Evolutionary conservation across 2,888 invertebrate species (phyloP), one percentile per base, ranked within the genome.

Genomic region (Lasioglossum lativentre): DNA sequence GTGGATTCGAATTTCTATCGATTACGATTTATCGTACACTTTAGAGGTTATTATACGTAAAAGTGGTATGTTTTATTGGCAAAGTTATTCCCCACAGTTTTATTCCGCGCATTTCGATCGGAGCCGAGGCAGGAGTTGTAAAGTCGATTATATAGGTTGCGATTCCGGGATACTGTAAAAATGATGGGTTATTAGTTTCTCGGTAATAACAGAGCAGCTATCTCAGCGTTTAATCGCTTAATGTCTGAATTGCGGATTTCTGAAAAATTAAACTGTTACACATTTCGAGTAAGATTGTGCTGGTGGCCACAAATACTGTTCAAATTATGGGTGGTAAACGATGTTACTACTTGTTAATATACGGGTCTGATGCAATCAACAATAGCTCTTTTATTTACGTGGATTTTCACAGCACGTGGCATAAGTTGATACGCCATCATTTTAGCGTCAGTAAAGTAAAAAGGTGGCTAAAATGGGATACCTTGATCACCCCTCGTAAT

Each of bases 1-100:
- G 45, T 63, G 68, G 52, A 78, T 34, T 40, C 45, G 66, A 77
- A 10, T 34, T 78, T 73, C 68, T 52, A 59, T 79, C 40, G 66
- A 82, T 73, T 74, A 40, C 66, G 73, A 86, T 81, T 86, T 72
- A 76, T 63, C 23, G 63, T 47, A 2, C 70, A 47, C 59, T 52
- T 66, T 30, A 52, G n/a, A 19, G 47, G 47, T 34, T 34, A 14
- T 30, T 68, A 27, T 1, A 16, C 8, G 14, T 63, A 40, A 19
- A 30, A 59, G 59, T 12, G 56, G 56, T 23, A 27, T 19, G n/a
- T n/a, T 68, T 68, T 76, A 52, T 47, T 42, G 45, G 45, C 19
- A 8, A 68, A 68, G 68, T 38, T 47, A 47, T 10, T 45, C 23
- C 30, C 47, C 40, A 10, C 45, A 10, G 47, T 27, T 68, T 76